Evolutionary conservation across 2,888 invertebrate genomes (phyloP), one percentile per base, ranked within the genome.

Genomic region (Mythimna ferrago): DNA sequence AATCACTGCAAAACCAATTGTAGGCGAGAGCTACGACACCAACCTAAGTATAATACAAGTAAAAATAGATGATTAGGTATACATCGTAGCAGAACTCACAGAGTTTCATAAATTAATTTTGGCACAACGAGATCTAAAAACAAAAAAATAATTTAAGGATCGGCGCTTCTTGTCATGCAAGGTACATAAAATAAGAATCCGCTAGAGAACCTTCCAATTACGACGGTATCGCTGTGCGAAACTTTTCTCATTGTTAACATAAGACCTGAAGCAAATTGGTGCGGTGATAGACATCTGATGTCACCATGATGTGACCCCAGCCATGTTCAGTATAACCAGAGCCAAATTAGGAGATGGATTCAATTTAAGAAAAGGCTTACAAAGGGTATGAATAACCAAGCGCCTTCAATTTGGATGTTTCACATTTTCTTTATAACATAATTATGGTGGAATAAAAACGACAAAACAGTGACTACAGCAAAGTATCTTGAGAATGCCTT

Each of bases 1-100:
- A 56, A 78, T 61, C 58, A 65, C 60, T 72, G 72, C 35, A 26
- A 78, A 78, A 51, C 54, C 38, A 26, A 48, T 48, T 26, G 64
- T 14, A 62, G 35, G 51, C 26, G 35, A 41, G 14, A 16, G 60
- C 56, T 54, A n/a, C 41, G 16, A 21, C 26, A 19, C n/a, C n/a
- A n/a, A 60, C 53, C 35, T 21, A 11, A 19, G 19, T 66, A 41
- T 6, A 32, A 26, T 26, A 41, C n/a, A 16, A 51, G 19, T 41
- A n/a, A 60, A 60, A 6, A 41, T 11, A 38, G n/a, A 44, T 19
- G 10, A 51, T 14, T 26, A n/a, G n/a, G n/a, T n/a, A 10, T 44
- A 44, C n/a, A 54, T 16, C 26, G 16, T 21, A 19, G 21, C 19
- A 14, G 19, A 35, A 10, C n/a, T 26, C 16, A 48, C 26, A 6